Evolutionary conservation across 1,140 invertebrate genomes (phyloP).

Genomic region (Drosophila insularis): DNA sequence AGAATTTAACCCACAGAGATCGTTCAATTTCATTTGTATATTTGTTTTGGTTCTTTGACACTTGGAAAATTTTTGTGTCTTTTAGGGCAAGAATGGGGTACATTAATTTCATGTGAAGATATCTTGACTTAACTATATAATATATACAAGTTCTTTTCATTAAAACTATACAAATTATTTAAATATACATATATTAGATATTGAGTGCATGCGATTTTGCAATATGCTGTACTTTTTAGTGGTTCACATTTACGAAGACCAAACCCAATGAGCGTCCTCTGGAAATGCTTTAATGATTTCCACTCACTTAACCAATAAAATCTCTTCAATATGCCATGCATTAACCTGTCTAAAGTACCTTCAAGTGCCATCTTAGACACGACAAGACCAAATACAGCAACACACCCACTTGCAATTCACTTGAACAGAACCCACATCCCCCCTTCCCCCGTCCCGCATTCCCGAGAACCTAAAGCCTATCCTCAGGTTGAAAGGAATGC

Average conservation of each 20-base stretch:
- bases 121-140: too few species aligned
- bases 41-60: too few species aligned
- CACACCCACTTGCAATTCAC: constrained; percentile 27
- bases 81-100: too few species aligned
- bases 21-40: too few species aligned
- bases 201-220: not conserved
- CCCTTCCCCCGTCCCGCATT: not conserved
- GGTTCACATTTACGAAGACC: not conserved
- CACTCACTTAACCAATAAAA: constrained; percentile 8
- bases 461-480: constrained; percentile 27
- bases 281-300: not conserved
- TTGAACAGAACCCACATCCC: constrained; percentile 6
- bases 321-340: constrained; percentile 9
- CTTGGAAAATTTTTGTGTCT: too few species aligned
- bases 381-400: constrained; percentile 19
- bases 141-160: too few species aligned
- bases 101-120: too few species aligned
- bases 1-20: too few species aligned
- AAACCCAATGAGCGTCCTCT: not conserved
- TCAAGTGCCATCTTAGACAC: constrained; percentile 11
- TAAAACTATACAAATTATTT: too few species aligned
- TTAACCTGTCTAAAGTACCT: constrained; percentile 22
- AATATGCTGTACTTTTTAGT: not conserved
- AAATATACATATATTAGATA: not conserved
- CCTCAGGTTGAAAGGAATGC: constrained; percentile 26